Base-by-base conservation (phyloP, 2,113 vertebrate genomes). In the Hepsetus odoe region DNA sequence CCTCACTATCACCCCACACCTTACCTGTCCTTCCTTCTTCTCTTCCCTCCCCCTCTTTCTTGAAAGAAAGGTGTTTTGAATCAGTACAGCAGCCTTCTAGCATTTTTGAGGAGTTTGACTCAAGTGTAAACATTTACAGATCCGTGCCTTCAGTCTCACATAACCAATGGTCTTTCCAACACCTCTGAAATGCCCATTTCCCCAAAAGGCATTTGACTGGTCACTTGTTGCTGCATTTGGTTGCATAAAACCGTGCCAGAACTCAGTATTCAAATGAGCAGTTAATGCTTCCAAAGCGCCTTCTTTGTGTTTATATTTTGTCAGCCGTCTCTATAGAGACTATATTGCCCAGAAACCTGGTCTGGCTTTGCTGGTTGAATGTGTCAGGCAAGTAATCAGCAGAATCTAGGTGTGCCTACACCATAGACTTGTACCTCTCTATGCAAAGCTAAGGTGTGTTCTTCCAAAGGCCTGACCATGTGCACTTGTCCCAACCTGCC, bases 401-500 rank as follows among this genome's bases (percentile, higher is more conserved):
- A 46, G 74, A 77, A 73, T 77, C 44, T 73, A 59, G 80, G 80
- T 49, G 74, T 77, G 80, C 56, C 71, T 59, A 38, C 53, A 38
- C 26, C 44, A 70, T 4, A 56, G 49, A 28, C 24, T 51, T 5
- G 49, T 51, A 72, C 20, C 56, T 71, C 58, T 76, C 24, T 30
- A 44, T 13, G 40, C 53, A 42, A 80, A 76, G 59, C 65, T 55
- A 22, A 74, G 80, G 83, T 62, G 80, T 75, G 79, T 38, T 30
- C 33, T 0, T 8, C 38, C 33, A 8, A 42, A 74, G 55, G 46
- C 67, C n/a, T 33, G 64, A 44, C 75, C 75, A 51, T 4, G 22
- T 2, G 2, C 46, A 22, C 83, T 32, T 82, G 83, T 74, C 44
- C 40, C 40, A 33, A 77, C 80, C 72, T 82, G 83, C 74, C 77